Percentiles rank a stretch among this genome's conserved stretches.
Conservation (phyloP, 2,888 invertebrate genomes). For the Sesia bembeciformis region DNA sequence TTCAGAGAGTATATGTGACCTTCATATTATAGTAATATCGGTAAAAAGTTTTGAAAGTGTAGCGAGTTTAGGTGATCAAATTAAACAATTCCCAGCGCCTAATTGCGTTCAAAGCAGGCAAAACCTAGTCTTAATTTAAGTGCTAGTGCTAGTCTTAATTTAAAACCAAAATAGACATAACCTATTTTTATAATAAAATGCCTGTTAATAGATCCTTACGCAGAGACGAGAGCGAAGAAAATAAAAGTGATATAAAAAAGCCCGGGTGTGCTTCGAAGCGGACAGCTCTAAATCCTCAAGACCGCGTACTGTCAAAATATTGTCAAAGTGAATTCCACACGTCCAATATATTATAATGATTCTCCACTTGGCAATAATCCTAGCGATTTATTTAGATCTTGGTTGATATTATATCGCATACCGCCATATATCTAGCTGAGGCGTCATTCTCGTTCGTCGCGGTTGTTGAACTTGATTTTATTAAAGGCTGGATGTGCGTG, state of each 20-base stretch:
- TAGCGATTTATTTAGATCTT: constrained; percentile 71
- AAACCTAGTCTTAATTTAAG: too few relatives aligned
- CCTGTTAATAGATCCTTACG: not conserved
- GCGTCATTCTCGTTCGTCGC: constrained; percentile 45
- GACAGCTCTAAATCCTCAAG: constrained; percentile 49
- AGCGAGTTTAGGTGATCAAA: too few relatives aligned
- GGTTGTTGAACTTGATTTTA: constrained; percentile 67
- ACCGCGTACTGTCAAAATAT: constrained; percentile 71
- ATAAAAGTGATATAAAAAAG: constrained; percentile 13
- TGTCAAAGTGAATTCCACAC: constrained; percentile 70
- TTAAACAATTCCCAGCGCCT: too few relatives aligned
- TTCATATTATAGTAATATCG: too few relatives aligned
- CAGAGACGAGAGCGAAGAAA: not conserved
- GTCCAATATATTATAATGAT: constrained; percentile 72
- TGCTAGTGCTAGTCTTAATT: too few relatives aligned
- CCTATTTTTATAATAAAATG: not conserved
- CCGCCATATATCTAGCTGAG: constrained; percentile 63
- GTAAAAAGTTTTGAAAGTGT: too few relatives aligned
- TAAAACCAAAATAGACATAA: too few relatives aligned
- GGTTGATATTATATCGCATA: constrained; percentile 66
- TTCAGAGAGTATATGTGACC: too few relatives aligned
- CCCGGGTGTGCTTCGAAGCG: constrained; percentile 26
- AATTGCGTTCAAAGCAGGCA: too few relatives aligned
- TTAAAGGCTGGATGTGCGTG: constrained; percentile 29
- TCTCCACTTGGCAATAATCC: constrained; percentile 72